phyloP scores from a whole-genome alignment of 2,113 vertebrate species.

The Lamprotornis superbus region DNA sequence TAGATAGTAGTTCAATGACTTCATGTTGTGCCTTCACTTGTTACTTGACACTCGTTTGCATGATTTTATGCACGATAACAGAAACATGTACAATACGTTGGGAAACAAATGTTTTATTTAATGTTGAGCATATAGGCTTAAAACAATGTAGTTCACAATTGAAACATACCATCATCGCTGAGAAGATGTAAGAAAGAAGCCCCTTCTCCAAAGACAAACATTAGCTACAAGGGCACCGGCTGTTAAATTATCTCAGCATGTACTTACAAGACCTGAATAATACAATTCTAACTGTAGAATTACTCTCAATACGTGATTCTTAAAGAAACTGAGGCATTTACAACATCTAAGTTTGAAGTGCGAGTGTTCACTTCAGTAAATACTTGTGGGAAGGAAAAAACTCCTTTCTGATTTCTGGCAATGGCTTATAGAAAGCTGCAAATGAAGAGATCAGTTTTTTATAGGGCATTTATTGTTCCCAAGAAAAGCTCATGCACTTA shows the following conservation, averaged over 20 bases:
- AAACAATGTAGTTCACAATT: neutral
- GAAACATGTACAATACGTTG: neutral
- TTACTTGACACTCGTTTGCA: neutral
- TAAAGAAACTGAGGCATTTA: slow-evolving; percentile 32
- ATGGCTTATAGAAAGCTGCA: slow-evolving; percentile 47
- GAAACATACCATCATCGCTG: neutral
- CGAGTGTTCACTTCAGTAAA: slow-evolving; percentile 5
- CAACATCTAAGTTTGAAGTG: neutral
- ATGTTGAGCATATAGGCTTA: neutral
- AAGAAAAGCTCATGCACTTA: neutral
- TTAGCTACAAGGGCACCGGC: neutral
- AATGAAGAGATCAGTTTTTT: slow-evolving; percentile 38
- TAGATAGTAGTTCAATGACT: neutral
- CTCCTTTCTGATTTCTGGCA: slow-evolving; percentile 28
- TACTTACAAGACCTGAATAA: neutral
- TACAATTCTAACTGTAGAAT: neutral
- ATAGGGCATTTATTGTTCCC: neutral
- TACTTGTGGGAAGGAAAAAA: slow-evolving; percentile 27
- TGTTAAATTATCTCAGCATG: neutral
- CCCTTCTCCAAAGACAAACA: slow-evolving; percentile 6
- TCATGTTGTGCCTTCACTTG: neutral
- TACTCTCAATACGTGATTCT: neutral
- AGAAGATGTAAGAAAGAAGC: neutral
- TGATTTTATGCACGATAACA: slow-evolving; percentile 20
- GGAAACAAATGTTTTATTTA: slow-evolving; percentile 19